These are phyloP conservation scores for Lutraria rhynchaena DNA, from an alignment of 1,140 invertebrate species.

Conservation along the genomic window DNA sequence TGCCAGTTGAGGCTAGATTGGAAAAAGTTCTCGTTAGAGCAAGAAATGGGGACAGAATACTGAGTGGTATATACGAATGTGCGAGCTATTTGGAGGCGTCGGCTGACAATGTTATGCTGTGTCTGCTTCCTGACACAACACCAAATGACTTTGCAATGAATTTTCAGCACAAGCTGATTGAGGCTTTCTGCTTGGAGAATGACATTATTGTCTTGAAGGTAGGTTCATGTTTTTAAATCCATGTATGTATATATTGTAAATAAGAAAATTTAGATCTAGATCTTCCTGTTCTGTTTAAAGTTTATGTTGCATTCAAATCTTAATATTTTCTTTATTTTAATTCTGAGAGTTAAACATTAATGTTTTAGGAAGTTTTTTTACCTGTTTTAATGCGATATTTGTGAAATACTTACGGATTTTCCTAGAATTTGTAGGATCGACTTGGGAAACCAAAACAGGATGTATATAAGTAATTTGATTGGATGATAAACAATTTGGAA, in stretches of 20 bases:
- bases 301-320: too few relatives aligned
- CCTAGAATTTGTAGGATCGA: too few relatives aligned
- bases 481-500: neutral
- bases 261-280: too few relatives aligned
- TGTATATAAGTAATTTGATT: slow-evolving; percentile 10
- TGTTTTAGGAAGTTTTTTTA: too few relatives aligned
- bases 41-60: slow-evolving; percentile 53
- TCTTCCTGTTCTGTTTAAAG: too few relatives aligned
- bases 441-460: neutral
- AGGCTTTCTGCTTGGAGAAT: slow-evolving; percentile 80
- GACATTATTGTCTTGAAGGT: slow-evolving; percentile 76
- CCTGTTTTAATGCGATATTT: too few relatives aligned
- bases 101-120: slow-evolving; percentile 77
- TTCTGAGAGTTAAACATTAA: too few relatives aligned
- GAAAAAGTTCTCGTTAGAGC: slow-evolving; percentile 35
- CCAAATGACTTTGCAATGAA: slow-evolving; percentile 69
- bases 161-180: slow-evolving; percentile 78
- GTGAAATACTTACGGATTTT: too few relatives aligned
- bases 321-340: too few relatives aligned
- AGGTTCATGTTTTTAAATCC: too few relatives aligned
- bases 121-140: slow-evolving; percentile 70
- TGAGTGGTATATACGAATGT: slow-evolving; percentile 65
- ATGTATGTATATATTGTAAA: too few relatives aligned
- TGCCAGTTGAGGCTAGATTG: neutral
- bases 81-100: slow-evolving; percentile 65